Conservation (phyloP, 2,888 invertebrate genomes). For the Vesta saturnalis region DNA sequence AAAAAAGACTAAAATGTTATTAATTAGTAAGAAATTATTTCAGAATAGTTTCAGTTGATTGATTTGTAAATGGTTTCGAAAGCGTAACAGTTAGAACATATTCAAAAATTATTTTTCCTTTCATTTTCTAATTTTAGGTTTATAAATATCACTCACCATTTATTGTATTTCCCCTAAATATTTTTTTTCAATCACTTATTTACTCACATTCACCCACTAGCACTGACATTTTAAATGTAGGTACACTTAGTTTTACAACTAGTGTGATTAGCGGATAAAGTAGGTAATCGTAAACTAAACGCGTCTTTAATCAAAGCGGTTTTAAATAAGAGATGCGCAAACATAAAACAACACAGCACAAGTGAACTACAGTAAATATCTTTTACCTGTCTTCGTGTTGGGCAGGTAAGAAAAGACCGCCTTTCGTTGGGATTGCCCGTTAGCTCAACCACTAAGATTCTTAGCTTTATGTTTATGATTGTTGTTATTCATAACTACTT, state of each 20-base stretch:
- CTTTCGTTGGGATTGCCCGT: slow-evolving; percentile 45
- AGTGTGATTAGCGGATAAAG: too few species aligned
- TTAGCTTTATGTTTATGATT: slow-evolving; percentile 41
- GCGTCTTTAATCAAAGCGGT: neutral
- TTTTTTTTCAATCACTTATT: too few species aligned
- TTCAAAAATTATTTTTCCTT: too few species aligned
- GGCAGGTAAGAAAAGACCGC: slow-evolving; percentile 45
- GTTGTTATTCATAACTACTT: slow-evolving; percentile 41
- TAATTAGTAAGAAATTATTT: too few species aligned
- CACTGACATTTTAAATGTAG: neutral
- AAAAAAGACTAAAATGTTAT: too few species aligned
- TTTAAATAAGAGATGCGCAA: slow-evolving; percentile 43
- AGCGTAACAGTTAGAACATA: too few species aligned
- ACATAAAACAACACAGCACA: slow-evolving; percentile 42
- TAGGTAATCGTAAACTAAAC: slow-evolving; percentile 10
- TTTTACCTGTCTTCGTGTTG: slow-evolving; percentile 42
- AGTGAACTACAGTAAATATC: slow-evolving; percentile 44
- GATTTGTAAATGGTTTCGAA: too few species aligned
- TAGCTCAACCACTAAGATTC: slow-evolving; percentile 45
- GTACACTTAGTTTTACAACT: too few species aligned
- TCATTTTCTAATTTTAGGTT: too few species aligned
- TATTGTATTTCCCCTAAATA: neutral
- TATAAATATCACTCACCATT: neutral
- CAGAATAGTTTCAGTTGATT: too few species aligned
- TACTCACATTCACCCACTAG: neutral